phyloP scores from a whole-genome alignment of 1,140 invertebrate species.

The Lordiphosa collinella region DNA sequence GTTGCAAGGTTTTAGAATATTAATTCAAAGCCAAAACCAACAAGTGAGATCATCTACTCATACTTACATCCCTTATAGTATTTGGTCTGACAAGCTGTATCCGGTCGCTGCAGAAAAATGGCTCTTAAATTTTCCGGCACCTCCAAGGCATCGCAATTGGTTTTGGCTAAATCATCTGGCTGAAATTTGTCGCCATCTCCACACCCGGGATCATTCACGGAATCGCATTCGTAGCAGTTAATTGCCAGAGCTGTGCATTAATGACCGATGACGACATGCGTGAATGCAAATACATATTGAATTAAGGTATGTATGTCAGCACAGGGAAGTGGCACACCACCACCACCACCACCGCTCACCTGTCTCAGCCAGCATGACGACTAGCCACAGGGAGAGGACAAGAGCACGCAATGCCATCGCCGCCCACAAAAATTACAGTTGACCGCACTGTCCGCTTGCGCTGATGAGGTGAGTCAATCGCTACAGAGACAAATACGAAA shows the following conservation, averaged over 20 bases:
- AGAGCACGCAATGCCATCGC: constrained; percentile 41
- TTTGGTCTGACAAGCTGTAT: constrained; percentile 62
- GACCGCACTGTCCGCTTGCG: constrained; percentile 26
- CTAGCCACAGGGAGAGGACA: constrained; percentile 39
- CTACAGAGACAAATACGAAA: constrained; percentile 16
- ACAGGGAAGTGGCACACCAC: constrained; percentile 3
- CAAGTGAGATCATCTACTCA: neutral
- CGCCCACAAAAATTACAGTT: constrained; percentile 17
- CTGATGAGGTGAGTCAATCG: constrained; percentile 31
- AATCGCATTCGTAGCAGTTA: constrained; percentile 72
- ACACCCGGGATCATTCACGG: constrained; percentile 56
- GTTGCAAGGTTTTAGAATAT: too few relatives aligned
- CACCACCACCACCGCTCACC: constrained; percentile 44
- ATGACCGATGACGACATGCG: constrained; percentile 48
- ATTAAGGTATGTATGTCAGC: constrained; percentile 49
- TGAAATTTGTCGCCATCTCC: constrained; percentile 61
- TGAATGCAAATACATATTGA: constrained; percentile 8
- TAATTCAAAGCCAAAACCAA: too few relatives aligned
- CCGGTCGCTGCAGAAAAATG: constrained; percentile 19
- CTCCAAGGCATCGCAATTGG: constrained; percentile 56
- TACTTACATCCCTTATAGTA: constrained; percentile 60
- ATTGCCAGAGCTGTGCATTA: constrained; percentile 43
- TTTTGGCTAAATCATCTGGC: constrained; percentile 57
- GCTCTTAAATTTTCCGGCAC: constrained; percentile 37
- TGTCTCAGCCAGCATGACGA: constrained; percentile 48